Evolutionary conservation across 2,113 vertebrate genomes (phyloP), one percentile per base, ranked within the genome.

Genomic region (Oophaga pumilio): DNA sequence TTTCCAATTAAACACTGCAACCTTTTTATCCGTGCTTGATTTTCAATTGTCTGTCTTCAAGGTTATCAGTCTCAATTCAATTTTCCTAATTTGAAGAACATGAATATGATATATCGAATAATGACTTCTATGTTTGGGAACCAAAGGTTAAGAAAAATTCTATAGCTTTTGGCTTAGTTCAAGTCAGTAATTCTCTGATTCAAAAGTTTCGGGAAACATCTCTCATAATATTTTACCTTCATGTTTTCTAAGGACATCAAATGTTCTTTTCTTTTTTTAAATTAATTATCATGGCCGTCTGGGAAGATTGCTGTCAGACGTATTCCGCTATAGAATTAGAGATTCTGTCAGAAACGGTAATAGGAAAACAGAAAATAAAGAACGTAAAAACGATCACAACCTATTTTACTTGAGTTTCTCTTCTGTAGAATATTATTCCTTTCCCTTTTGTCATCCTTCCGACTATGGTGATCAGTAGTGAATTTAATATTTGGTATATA

Each of bases 11-110:
- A 69, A 7, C 8, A 17, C 43, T 20, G 68, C 22, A 73, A 24
- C 43, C 83, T 57, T 20, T 14, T 59, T 85, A 76, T 76, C 69
- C 33, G 57, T 60, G 17, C 69, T 73, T 24, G 69, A 85, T 85
- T 85, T 85, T 76, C 83, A 85, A 71, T 74, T 85, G 66, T 85
- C 83, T 74, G 53, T 85, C 57, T 85, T 85, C 68, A 85, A 85
- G 69, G 83, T 85, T 85, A 85, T 79, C 76, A 85, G 52, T 59
- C 52, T 76, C 68, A 26, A 74, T 57, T 85, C 24, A 24, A 74
- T 60, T 71, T 85, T 43, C 18, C 71, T 73, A 74, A 85, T 85
- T 85, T 76, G 53, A 74, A 76, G 71, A 76, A 85, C 69, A 43
- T 15, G 53, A 74, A 69, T 57, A 85, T 85, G 83, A 85, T 85